Percentiles rank a stretch among this genome's conserved stretches.
These are phyloP conservation scores for Dryobota labecula DNA, from an alignment of 2,888 invertebrate species.

Conservation along the genomic window DNA sequence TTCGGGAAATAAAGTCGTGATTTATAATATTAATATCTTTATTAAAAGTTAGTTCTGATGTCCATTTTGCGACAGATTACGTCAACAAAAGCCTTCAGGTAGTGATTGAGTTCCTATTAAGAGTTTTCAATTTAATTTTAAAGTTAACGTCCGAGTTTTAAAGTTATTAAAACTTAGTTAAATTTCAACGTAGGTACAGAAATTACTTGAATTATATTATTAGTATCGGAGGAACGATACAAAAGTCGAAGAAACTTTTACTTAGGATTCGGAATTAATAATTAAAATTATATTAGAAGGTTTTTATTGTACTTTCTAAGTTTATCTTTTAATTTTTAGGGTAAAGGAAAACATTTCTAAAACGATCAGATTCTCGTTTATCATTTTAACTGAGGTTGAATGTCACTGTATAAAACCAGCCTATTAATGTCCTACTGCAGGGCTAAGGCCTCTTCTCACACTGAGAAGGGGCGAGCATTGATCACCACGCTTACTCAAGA, in stretches of 20 bases:
- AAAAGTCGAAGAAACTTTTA: conserved; percentile 17
- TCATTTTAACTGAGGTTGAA: background rate
- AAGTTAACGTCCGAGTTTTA: conserved; percentile 8
- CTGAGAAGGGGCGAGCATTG: too few relatives aligned
- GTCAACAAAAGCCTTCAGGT: conserved; percentile 15
- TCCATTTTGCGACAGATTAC: conserved; percentile 4
- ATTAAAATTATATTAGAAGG: conserved; percentile 3
- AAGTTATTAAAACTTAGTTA: conserved; percentile 29
- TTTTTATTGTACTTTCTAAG: background rate
- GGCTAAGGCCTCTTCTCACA: too few relatives aligned
- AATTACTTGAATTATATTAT: conserved; percentile 30
- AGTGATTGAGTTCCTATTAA: conserved; percentile 25
- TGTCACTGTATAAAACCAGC: background rate
- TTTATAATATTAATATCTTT: background rate
- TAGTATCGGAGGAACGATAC: conserved; percentile 4
- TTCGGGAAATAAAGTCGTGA: background rate
- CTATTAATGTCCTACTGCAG: too few relatives aligned
- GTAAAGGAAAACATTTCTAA: background rate
- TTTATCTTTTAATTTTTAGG: background rate
- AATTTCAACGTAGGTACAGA: conserved; percentile 10
- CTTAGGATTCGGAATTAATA: background rate
- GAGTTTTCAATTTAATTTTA: conserved; percentile 27
- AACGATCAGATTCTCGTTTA: too few relatives aligned
- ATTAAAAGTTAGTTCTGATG: background rate
- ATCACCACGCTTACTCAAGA: too few relatives aligned